phyloP scores from a whole-genome alignment of 64 coral and sea anemone species.

The Actinia equina region DNA sequence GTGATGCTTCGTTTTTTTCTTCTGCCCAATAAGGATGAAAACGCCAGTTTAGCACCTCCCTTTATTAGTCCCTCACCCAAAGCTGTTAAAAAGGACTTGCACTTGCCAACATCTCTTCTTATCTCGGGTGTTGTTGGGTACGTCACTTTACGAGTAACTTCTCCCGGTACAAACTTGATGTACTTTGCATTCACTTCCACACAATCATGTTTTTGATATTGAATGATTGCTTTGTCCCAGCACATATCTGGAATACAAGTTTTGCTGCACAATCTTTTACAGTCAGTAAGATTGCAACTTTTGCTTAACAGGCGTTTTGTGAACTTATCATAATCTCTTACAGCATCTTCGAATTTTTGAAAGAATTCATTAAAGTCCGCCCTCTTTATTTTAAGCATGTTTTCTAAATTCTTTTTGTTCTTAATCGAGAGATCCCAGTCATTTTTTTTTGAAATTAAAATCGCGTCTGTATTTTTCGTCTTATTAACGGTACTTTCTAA shows the following conservation, averaged over 20 bases:
- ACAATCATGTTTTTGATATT: slow-evolving; percentile 6
- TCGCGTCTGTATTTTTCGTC: neutral
- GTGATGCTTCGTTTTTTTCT: neutral
- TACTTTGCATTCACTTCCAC: neutral
- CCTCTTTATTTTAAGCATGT: neutral
- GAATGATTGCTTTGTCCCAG: slow-evolving; percentile 1
- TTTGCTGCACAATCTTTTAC: slow-evolving; percentile 3
- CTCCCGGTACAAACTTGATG: neutral
- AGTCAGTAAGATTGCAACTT: neutral
- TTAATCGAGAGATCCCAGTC: neutral
- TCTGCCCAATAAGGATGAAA: neutral
- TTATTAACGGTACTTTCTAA: neutral
- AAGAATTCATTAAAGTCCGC: neutral
- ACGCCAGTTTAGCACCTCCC: neutral
- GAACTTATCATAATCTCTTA: neutral
- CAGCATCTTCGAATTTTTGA: neutral
- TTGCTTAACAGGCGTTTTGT: neutral
- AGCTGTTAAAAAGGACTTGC: neutral
- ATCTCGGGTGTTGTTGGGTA: neutral
- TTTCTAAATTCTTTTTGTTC: neutral
- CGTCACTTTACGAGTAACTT: neutral
- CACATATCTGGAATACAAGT: slow-evolving; percentile 18
- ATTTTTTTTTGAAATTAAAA: neutral
- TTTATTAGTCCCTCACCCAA: neutral
- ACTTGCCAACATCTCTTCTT: slow-evolving; percentile 12